phyloP scores from a whole-genome alignment of 2,888 invertebrate species.

The Lasioglossum morio region DNA sequence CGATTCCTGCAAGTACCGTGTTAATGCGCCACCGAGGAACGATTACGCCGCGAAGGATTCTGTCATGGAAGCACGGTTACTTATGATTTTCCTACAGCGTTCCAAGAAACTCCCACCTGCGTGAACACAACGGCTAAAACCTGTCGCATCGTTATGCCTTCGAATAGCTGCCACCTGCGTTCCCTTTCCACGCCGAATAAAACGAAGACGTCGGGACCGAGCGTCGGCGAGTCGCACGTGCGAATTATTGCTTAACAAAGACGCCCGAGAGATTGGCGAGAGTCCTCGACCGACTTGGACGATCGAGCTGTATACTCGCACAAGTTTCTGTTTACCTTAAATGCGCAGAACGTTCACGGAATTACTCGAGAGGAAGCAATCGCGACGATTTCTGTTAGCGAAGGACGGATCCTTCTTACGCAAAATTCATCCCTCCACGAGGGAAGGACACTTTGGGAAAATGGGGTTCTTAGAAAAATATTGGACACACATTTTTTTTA shows the following conservation, averaged over 20 bases:
- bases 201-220: not conserved
- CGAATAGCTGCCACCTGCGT: not conserved
- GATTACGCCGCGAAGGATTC: constrained; percentile 21
- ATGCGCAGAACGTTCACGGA: not conserved
- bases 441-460: not conserved
- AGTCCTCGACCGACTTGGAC: not conserved
- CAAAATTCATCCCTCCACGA: not conserved
- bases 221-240: not conserved
- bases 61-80: not conserved
- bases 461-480: too few relatives aligned
- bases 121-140: constrained; percentile 3
- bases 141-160: not conserved
- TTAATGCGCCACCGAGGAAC: constrained; percentile 21
- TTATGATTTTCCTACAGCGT: not conserved
- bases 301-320: not conserved
- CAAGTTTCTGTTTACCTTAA: not conserved
- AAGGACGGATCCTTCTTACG: not conserved
- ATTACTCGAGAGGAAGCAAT: not conserved
- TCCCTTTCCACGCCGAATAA: not conserved
- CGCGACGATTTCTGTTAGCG: not conserved
- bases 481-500: not conserved
- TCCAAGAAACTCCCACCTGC: not conserved
- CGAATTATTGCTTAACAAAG: not conserved
- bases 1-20: constrained; percentile 11
- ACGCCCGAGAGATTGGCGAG: not conserved